Base-by-base conservation (phyloP, 2,888 invertebrate genomes). In the Imbricaverruca yamaguchii region DNA sequence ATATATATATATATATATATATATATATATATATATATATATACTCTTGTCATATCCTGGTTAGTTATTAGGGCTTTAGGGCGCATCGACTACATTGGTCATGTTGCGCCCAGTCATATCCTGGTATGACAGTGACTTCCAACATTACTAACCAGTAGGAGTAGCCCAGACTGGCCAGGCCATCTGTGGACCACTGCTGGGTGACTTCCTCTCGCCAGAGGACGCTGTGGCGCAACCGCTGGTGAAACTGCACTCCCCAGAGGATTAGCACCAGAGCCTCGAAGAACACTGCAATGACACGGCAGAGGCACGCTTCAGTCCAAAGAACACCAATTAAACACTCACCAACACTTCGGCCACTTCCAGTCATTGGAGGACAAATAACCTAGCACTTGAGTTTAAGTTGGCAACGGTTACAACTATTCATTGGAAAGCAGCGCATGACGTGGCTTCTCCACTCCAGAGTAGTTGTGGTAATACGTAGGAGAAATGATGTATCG, bases 211-310 rank as follows among this genome's bases (percentile, higher is more conserved):
- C 93, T 80, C 91, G 90, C 69, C 69, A 69, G 0, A 97, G 90
- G 3, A 96, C 94, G 87, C 95, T 96, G 86, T 92, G 90, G 85
- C 92, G 93, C 81, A 96, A 89, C 86, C 93, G 92, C 79, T 92
- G 89, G 87, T 92, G 93, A 88, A 92, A 97, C 88, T 96, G 94
- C 57, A 92, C 91, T 83, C 94, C 89, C 95, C 95, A 97, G 82
- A 94, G 91, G 57, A 92, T 89, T 83, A 94, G 91, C 18, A 94
- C 93, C 55, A 92, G 90, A 59, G 93, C 86, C 86, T 93, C 92
- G 85, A 93, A 92, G 56, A 93, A 86, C 84, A 93, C 96, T 92
- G 89, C 81, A 91, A 67, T 59, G 57, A 12, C 13, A 7, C n/a
- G 53, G n/a, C 23, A 10, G 53, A n/a, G 10, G 55, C 39, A 39